A percentile compares a stretch with the other conserved stretches of the same genome.
Evolutionary conservation across 2,888 invertebrate genomes (phyloP).

Genomic region (Noctua janthe): DNA sequence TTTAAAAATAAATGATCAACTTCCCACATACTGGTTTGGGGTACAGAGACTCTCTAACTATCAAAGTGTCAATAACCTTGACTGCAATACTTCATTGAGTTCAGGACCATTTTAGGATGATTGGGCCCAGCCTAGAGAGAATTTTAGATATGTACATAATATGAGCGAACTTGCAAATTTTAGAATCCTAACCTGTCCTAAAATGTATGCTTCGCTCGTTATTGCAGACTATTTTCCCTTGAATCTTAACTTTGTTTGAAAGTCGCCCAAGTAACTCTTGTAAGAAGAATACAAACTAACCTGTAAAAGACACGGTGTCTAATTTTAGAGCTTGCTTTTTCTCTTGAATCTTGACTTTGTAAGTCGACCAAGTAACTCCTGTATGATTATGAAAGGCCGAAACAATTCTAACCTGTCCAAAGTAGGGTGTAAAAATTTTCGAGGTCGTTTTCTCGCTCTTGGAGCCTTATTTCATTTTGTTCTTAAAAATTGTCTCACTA

Average conservation of each 20-base stretch:
- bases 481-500: neutral
- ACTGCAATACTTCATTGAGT: neutral
- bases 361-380: neutral
- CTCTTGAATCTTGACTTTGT: too few species aligned
- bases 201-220: neutral
- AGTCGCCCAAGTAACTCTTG: neutral
- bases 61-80: constrained; percentile 16
- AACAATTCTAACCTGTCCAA: too few species aligned
- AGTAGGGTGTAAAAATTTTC: too few species aligned
- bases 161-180: neutral
- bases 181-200: neutral
- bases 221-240: neutral
- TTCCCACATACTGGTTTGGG: neutral
- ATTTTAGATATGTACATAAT: neutral
- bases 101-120: neutral
- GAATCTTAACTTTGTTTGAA: neutral
- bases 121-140: neutral
- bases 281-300: neutral
- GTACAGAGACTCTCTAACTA: neutral
- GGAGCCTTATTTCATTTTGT: neutral
- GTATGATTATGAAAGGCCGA: neutral
- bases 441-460: too few species aligned
- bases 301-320: too few species aligned
- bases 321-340: too few species aligned
- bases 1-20: constrained; percentile 3